Evolutionary conservation across 2,797 vertebrate species (phyloP).

Genomic region (Macrochelys suwanniensis): DNA sequence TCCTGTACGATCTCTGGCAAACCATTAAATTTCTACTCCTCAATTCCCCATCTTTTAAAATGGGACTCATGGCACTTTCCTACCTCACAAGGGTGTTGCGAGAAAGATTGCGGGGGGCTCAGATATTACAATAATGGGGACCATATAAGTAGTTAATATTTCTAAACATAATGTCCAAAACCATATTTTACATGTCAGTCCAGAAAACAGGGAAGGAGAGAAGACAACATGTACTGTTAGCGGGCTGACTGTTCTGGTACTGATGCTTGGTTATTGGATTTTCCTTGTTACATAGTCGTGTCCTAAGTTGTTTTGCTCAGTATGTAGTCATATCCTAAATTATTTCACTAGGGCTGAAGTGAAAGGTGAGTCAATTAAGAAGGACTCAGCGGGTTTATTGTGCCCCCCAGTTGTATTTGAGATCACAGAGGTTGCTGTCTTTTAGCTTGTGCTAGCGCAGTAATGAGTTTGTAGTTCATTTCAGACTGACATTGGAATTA

Average conservation of each 20-base stretch:
- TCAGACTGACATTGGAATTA: constrained; percentile 37
- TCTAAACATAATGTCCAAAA: no score
- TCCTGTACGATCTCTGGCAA: no score
- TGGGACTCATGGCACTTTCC: not conserved
- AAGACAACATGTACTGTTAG: not conserved
- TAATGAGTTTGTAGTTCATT: constrained; percentile 10
- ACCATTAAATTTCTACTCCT: not conserved
- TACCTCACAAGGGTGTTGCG: not conserved
- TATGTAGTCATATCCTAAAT: not conserved
- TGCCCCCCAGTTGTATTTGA: constrained; percentile 45
- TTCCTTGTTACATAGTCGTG: not conserved
- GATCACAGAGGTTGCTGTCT: constrained; percentile 36
- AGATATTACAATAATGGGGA: no score
- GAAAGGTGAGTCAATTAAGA: constrained; percentile 1
- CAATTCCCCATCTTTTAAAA: not conserved
- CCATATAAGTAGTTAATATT: no score
- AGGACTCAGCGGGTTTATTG: constrained; percentile 37
- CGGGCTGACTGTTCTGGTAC: not conserved
- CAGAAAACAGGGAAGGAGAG: not conserved
- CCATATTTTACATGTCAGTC: no score
- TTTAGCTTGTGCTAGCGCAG: constrained; percentile 24
- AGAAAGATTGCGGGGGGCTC: no score
- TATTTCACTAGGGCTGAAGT: not conserved
- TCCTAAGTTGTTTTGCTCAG: not conserved
- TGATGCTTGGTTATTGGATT: not conserved